Base-by-base conservation (phyloP, 2,888 invertebrate species). In the Thymelicus sylvestris region DNA sequence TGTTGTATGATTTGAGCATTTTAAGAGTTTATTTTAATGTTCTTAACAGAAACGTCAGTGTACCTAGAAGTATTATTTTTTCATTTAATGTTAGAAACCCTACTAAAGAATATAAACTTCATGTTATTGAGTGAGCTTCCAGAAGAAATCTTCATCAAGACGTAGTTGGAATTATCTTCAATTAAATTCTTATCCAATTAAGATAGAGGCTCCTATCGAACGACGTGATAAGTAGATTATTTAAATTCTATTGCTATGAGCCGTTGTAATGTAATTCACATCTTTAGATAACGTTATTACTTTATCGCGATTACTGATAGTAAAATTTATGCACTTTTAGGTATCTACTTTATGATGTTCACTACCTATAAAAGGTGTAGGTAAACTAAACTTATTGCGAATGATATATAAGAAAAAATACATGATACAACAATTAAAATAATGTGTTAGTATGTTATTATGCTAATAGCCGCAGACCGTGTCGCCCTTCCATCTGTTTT, bases 401-500 rank as follows among this genome's bases (percentile, higher is more conserved):
- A 44, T 44, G 10, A 44, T 12, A 44, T 12, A 44, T 24, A 12
- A 55, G 19, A 39, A 39, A 39, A n/a, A 59, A 39, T 59, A n/a
- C 2, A 39, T n/a, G n/a, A 59, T 6, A 59, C 39, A 39, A 39
- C n/a, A 59, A 38, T 59, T 39, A 38, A 60, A 60, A 60, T 38
- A 19, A n/a, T 7, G 2, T 59, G 38, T 64, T 24, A 38, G 57
- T 64, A 69, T 57, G 15, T 24, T 55, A 50, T 70, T 60, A 65
- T 50, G 52, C 44, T 41, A 65, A 52, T 60, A 60, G 47, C 64
- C 7, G 38, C 70, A 60, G 59, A 44, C 41, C 59, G 50, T 24
- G 59, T 69, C 63, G 48, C 59, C 52, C 59, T 57, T 60, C 65
- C 70, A 70, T 70, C 70, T 70, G 70, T 52, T 70, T 44, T 31